Percentiles rank a stretch among this genome's conserved stretches.
Conservation (phyloP, 2,797 vertebrate species). For the Coregonus ussuriensis region DNA sequence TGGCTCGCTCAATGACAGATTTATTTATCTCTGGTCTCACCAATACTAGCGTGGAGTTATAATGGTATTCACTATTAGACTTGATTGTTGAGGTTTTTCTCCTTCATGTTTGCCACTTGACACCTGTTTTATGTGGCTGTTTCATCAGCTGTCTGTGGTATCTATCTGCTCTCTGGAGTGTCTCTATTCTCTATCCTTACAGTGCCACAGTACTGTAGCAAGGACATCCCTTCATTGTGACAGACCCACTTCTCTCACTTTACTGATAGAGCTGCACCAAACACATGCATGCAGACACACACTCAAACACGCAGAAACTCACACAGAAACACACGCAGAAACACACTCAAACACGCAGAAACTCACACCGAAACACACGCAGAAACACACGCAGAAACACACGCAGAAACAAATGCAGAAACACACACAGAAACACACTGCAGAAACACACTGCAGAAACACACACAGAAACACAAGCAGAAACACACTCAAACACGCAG, state of each 20-base stretch:
- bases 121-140: constrained; percentile 24
- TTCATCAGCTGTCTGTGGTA: constrained; percentile 32
- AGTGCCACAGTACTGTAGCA: constrained; percentile 11
- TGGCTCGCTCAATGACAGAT: not conserved
- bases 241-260: constrained; percentile 16
- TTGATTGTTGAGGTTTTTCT: not conserved
- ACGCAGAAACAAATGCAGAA: not conserved
- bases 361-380: not conserved
- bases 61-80: not conserved
- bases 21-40: not conserved
- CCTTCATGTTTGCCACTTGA: constrained; percentile 23
- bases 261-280: not conserved
- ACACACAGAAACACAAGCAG: too few relatives aligned
- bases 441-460: too few relatives aligned
- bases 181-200: constrained; percentile 22
- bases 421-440: too few relatives aligned
- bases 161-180: constrained; percentile 33
- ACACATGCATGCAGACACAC: not conserved
- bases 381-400: not conserved
- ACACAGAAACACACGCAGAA: not conserved
- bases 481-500: too few relatives aligned
- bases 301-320: too few relatives aligned
- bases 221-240: constrained; percentile 37
- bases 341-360: not conserved
- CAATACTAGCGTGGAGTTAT: not conserved